Conservation (phyloP, 2,888 invertebrate species). For the Drosophila peninsularis region DNA sequence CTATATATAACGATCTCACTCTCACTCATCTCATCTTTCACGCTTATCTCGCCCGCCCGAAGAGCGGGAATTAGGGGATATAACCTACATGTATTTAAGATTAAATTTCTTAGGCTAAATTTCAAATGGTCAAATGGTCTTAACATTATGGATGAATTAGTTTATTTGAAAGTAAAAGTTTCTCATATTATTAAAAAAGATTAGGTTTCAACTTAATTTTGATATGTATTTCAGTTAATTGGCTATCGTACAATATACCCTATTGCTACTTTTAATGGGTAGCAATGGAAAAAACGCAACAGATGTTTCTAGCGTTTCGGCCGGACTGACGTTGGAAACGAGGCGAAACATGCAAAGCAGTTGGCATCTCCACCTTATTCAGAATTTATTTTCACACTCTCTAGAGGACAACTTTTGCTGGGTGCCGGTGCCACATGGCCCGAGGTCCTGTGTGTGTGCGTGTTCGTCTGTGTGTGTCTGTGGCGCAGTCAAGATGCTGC, state of each 20-base stretch:
- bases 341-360: slow-evolving; percentile 67
- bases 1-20: no score
- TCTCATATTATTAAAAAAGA: no score
- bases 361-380: slow-evolving; percentile 61
- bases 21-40: no score
- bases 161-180: no score
- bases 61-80: no score
- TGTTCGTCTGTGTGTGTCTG: slow-evolving; percentile 34
- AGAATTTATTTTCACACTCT: slow-evolving; percentile 83
- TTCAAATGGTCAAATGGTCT: no score
- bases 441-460: slow-evolving; percentile 26
- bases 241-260: neutral
- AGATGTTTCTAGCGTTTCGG: slow-evolving; percentile 64
- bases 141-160: no score
- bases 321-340: slow-evolving; percentile 35
- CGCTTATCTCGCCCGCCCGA: no score
- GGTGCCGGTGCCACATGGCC: slow-evolving; percentile 68
- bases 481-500: slow-evolving; percentile 80
- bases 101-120: no score
- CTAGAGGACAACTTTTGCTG: slow-evolving; percentile 68
- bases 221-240: no score
- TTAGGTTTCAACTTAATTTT: no score
- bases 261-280: neutral
- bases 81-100: no score
- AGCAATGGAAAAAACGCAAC: slow-evolving; percentile 58